Evolutionary conservation across 2,888 invertebrate genomes (phyloP).

Genomic region (Caenorhabditis japonica): DNA sequence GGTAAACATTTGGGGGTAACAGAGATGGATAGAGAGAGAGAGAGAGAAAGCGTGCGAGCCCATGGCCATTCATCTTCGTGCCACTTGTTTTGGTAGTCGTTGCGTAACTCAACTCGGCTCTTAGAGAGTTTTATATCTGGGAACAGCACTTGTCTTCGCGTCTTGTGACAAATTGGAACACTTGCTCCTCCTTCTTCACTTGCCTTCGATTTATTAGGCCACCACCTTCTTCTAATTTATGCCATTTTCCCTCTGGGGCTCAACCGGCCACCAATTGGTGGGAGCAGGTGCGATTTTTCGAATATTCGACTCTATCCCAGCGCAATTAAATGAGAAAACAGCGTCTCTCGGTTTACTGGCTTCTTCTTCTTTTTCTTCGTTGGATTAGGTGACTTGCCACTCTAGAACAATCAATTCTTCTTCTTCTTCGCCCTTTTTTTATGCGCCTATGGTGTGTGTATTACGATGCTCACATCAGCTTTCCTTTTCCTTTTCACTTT

Average conservation of each 20-base stretch:
- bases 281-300: conserved; percentile 52
- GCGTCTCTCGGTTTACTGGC: conserved; percentile 11
- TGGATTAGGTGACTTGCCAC: conserved; percentile 37
- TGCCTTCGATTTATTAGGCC: conserved; percentile 8
- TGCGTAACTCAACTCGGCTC: conserved; percentile 18
- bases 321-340: conserved; percentile 30
- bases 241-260: too few species aligned
- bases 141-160: conserved; percentile 23
- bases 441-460: conserved; percentile 7
- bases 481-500: neutral
- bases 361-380: conserved; percentile 8
- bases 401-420: conserved; percentile 35
- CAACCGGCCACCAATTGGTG: neutral
- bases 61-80: conserved; percentile 35
- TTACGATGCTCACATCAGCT: too few species aligned
- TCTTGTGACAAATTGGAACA: conserved; percentile 38
- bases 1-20: conserved; percentile 33
- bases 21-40: too few species aligned
- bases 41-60: too few species aligned
- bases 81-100: conserved; percentile 40
- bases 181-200: conserved; percentile 18
- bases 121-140: conserved; percentile 41
- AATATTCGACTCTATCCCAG: conserved; percentile 37
- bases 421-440: conserved; percentile 17
- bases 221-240: conserved; percentile 16